Percentiles rank a stretch among this genome's conserved stretches.
phyloP scores from a whole-genome alignment of 2,797 vertebrate species.

The Naso thynnoides region DNA sequence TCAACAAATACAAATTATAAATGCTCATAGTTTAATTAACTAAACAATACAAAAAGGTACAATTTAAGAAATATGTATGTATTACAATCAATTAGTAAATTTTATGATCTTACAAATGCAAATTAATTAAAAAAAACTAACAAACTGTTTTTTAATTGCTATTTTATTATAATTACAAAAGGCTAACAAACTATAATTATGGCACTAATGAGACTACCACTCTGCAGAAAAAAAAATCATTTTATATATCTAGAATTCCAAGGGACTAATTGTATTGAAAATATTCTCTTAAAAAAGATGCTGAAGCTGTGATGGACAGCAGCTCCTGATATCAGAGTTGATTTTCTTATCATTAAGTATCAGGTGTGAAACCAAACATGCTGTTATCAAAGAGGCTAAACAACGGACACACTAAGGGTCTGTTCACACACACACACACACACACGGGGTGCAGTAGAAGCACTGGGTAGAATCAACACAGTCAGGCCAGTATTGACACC shows the following conservation, averaged over 20 bases:
- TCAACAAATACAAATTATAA: not conserved
- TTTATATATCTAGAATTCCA: not conserved
- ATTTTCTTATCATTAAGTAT: not conserved
- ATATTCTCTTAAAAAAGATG: not conserved
- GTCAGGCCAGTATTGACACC: constrained; percentile 60
- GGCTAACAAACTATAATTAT: too few species aligned
- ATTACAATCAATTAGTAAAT: too few species aligned
- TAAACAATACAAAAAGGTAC: too few species aligned
- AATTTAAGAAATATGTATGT: too few species aligned
- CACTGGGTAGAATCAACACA: constrained; percentile 45
- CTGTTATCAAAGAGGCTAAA: not conserved
- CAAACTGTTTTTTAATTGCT: too few species aligned
- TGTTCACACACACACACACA: constrained; percentile 36
- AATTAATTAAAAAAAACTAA: too few species aligned
- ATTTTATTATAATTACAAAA: too few species aligned
- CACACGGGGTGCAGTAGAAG: constrained; percentile 35
- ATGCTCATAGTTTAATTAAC: too few species aligned
- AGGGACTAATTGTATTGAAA: not conserved
- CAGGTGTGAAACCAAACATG: constrained; percentile 7
- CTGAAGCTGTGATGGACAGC: not conserved
- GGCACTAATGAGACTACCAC: too few species aligned
- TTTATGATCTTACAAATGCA: too few species aligned
- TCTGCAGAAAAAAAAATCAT: not conserved
- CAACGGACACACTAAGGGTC: not conserved
- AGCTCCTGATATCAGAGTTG: not conserved